Conservation (phyloP, 2,797 vertebrate species). For the Alexandromys oeconomus region DNA sequence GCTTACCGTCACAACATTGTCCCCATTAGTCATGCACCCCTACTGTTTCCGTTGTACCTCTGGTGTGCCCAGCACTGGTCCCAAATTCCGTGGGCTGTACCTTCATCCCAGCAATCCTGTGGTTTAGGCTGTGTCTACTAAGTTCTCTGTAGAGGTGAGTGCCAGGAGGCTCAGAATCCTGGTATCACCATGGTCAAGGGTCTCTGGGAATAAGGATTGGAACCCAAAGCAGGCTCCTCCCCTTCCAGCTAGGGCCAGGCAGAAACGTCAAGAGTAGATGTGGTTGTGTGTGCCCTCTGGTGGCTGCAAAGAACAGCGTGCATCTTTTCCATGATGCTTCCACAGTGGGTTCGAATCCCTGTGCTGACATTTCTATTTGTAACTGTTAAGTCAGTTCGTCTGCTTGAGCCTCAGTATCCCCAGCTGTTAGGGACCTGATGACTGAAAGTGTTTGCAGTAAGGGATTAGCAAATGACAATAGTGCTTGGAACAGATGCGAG, state of each 20-base stretch:
- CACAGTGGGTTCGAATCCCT: neutral
- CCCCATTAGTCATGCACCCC: neutral
- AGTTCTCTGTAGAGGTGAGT: neutral
- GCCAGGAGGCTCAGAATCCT: neutral
- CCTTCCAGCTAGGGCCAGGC: neutral
- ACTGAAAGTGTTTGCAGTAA: neutral
- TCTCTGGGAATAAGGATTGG: neutral
- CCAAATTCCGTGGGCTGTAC: neutral
- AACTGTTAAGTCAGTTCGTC: neutral
- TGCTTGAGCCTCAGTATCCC: neutral
- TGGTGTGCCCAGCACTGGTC: neutral
- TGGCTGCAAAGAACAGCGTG: neutral
- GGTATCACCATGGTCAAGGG: neutral
- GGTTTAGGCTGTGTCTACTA: neutral
- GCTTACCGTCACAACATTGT: neutral
- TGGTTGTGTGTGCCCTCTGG: neutral
- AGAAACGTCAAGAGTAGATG: neutral
- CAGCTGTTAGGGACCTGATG: neutral
- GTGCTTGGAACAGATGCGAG: too few relatives aligned
- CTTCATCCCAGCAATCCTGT: neutral
- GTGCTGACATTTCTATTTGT: neutral
- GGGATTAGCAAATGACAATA: neutral
- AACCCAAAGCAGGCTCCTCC: too few relatives aligned
- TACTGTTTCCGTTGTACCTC: neutral
- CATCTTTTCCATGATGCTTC: accelerated